phyloP scores from a whole-genome alignment of 1,140 invertebrate species.

The Heliconius hewitsoni region DNA sequence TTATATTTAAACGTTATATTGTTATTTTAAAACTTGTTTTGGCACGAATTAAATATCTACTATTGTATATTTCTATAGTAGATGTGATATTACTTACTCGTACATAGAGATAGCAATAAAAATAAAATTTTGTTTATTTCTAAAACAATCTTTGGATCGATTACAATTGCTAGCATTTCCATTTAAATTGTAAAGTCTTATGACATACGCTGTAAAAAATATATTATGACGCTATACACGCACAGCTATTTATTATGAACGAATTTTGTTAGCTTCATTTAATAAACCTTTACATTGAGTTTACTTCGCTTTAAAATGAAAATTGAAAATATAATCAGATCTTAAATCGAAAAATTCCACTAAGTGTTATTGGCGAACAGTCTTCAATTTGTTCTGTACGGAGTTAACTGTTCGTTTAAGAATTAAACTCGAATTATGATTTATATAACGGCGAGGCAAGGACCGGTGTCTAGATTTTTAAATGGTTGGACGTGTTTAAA shows the following conservation, averaged over 20 bases:
- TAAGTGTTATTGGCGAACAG: background rate
- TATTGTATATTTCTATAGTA: background rate
- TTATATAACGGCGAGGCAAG: slow-evolving; percentile 42
- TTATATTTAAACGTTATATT: slow-evolving; percentile 9
- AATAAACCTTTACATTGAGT: background rate
- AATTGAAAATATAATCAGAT: background rate
- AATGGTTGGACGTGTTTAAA: slow-evolving; percentile 38
- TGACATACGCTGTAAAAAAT: no score
- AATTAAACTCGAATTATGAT: slow-evolving; percentile 39
- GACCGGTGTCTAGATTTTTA: slow-evolving; percentile 48
- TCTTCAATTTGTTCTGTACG: background rate
- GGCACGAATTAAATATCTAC: background rate
- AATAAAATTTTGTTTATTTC: background rate
- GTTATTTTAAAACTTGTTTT: background rate
- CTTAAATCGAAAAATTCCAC: background rate
- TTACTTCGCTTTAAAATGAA: background rate
- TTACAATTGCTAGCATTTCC: no score
- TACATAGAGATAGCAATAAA: background rate
- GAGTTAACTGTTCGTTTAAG: slow-evolving; percentile 31
- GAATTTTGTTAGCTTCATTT: background rate
- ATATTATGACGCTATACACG: no score
- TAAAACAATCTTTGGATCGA: no score
- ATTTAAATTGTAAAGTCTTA: no score
- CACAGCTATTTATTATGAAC: no score
- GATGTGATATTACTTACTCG: background rate